A percentile compares a stretch with the other conserved stretches of the same genome.
Evolutionary conservation across 2,113 vertebrate species (phyloP).

Genomic region (Zingel zingel): DNA sequence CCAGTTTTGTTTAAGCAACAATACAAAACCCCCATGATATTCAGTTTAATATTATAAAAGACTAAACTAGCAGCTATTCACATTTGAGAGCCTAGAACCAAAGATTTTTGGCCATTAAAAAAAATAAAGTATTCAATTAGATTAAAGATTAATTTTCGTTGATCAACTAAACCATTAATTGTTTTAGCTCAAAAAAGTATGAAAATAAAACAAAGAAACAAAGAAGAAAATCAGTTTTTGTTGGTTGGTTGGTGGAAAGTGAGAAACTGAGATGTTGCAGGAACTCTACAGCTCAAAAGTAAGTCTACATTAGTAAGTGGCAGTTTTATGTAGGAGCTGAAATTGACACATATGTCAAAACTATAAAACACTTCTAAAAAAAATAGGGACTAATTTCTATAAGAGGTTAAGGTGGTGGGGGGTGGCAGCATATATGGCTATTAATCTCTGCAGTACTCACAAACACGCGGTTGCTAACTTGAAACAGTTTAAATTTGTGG

Average conservation of each 20-base stretch:
- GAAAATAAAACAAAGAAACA: not conserved
- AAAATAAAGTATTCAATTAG: too few relatives aligned
- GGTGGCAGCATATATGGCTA: conserved; percentile 19
- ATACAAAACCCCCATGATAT: not conserved
- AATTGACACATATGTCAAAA: conserved; percentile 39
- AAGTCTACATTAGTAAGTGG: conserved; percentile 18
- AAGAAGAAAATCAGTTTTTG: not conserved
- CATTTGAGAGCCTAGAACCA: not conserved
- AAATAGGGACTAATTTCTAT: conserved; percentile 17
- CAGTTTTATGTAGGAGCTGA: conserved; percentile 35
- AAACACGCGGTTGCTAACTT: not conserved
- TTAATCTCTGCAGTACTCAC: conserved; percentile 27
- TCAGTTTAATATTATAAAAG: not conserved
- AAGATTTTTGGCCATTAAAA: too few relatives aligned
- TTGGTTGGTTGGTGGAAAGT: not conserved
- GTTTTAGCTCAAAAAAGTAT: not conserved
- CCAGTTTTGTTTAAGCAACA: not conserved
- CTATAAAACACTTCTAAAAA: conserved; percentile 6
- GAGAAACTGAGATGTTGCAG: conserved; percentile 18
- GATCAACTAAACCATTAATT: rapidly evolving
- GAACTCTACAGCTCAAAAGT: conserved; percentile 4
- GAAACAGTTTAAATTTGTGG: not conserved
- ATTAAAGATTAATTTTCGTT: not conserved
- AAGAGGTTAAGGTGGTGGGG: conserved; percentile 35
- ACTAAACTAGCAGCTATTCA: not conserved